Conservation (phyloP, 2,888 invertebrate genomes). For the Limenitis camilla region DNA sequence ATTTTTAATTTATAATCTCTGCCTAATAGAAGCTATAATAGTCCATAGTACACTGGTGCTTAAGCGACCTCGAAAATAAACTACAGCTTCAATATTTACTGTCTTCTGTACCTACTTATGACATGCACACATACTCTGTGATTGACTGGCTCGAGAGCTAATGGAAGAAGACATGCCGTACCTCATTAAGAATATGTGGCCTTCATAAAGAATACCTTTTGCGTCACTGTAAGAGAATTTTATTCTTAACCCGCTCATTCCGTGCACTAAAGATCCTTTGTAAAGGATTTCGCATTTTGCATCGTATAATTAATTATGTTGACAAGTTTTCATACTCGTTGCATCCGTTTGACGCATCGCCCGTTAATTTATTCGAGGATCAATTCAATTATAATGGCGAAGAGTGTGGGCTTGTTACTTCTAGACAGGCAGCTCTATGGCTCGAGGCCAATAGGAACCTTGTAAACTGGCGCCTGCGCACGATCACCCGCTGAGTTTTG, state of each 20-base stretch:
- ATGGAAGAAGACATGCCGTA: no score
- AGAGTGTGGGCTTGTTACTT: slow-evolving; percentile 51
- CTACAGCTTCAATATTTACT: no score
- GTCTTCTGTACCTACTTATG: no score
- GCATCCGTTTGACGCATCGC: slow-evolving; percentile 23
- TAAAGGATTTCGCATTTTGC: neutral
- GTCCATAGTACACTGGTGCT: no score
- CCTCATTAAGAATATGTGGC: no score
- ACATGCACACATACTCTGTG: no score
- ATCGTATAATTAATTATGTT: slow-evolving; percentile 7
- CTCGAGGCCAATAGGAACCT: slow-evolving; percentile 59
- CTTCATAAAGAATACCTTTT: neutral
- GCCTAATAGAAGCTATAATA: no score
- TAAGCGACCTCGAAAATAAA: no score
- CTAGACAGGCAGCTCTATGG: slow-evolving; percentile 66
- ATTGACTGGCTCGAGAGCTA: no score
- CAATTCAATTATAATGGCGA: slow-evolving; percentile 62
- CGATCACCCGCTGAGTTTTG: slow-evolving; percentile 58
- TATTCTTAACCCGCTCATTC: neutral
- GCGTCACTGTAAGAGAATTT: neutral
- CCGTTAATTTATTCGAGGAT: slow-evolving; percentile 30
- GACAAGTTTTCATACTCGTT: slow-evolving; percentile 12
- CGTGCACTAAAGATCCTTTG: neutral
- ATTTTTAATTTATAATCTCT: no score
- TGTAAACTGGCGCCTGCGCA: slow-evolving; percentile 66